Evolutionary conservation across 2,113 vertebrate genomes (phyloP), one percentile per base, ranked within the genome.

Genomic region (Petrocephalus microphthalmus): DNA sequence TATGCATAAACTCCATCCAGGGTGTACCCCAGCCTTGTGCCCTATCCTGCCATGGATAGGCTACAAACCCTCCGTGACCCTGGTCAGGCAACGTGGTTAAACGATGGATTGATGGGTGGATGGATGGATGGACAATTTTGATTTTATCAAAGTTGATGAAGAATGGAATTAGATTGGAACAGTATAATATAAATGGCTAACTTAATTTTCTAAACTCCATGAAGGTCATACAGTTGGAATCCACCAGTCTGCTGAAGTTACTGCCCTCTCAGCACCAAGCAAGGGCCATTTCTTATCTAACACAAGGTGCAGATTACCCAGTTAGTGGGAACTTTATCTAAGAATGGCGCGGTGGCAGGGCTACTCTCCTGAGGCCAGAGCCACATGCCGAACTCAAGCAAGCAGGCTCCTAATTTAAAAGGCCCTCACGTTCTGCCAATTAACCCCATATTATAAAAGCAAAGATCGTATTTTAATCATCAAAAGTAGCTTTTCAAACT

Each of bases 321-420:
- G n/a, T 78, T 78, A 78, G 17, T 42, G 71, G 71, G 29, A 42
- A 42, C 25, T 42, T 33, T 37, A 33, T 33, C 17, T 19, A 33
- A 42, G 33, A 42, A 15, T 17, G 13, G 17, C 5, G 71, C 5
- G 6, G 71, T 20, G 1, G 7, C 17, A 8, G 19, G 6, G 74
- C 7, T 17, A 81, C 17, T 45, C 17, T 20, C 5, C 13, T 1
- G 42, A 45, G 74, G 37, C 17, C 74, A 20, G 3, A 81, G 2
- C 37, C 19, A 10, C 74, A 45, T 0, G 19, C 5, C 2, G 5
- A 4, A 81, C 42, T 81, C 42, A 81, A 81, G 74, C 19, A 45
- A 81, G 49, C 67, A 64, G 42, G 22, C 81, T 84, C 82, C 71
- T 87, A 82, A 88, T 84, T 89, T 29, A 88, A 89, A 85, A 47